A percentile compares a stretch with the other conserved stretches of the same genome.
Evolutionary conservation across 2,797 vertebrate genomes (phyloP).

Genomic region (Helicolenus hilgendorfi): DNA sequence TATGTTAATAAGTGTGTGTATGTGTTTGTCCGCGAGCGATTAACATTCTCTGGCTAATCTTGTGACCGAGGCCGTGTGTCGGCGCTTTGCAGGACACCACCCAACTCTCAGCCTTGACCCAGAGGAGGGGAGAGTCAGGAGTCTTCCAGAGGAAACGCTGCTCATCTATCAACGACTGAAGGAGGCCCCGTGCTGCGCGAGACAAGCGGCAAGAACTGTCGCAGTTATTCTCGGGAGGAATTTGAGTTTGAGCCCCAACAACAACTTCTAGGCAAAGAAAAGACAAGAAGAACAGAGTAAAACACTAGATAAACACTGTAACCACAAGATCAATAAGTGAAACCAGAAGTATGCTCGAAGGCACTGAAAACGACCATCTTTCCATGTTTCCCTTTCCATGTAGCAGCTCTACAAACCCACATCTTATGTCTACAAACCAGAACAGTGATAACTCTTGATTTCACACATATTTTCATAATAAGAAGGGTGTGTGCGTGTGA

Average conservation of each 20-base stretch:
- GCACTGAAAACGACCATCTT: neutral
- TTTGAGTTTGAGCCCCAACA: conserved; percentile 6
- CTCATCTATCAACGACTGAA: conserved; percentile 60
- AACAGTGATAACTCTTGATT: neutral
- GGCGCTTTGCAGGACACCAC: conserved; percentile 44
- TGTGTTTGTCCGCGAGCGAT: conserved; percentile 50
- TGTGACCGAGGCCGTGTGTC: conserved; percentile 39
- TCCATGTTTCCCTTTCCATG: conserved; percentile 8
- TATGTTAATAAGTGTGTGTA: conserved; percentile 23
- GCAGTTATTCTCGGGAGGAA: conserved; percentile 4
- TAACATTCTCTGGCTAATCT: conserved; percentile 74
- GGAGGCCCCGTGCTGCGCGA: neutral
- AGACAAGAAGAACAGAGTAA: neutral
- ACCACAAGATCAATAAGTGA: conserved; percentile 34
- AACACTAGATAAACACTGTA: neutral
- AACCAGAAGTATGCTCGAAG: conserved; percentile 13
- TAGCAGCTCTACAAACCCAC: conserved; percentile 6
- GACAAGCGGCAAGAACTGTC: neutral
- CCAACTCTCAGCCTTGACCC: conserved; percentile 61
- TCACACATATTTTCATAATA: neutral
- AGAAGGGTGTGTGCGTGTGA: neutral
- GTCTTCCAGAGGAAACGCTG: conserved; percentile 59
- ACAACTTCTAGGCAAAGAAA: neutral
- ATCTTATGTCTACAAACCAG: neutral
- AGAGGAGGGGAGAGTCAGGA: conserved; percentile 10